phyloP scores from a whole-genome alignment of 2,888 invertebrate species.

The Atethmia centrago region DNA sequence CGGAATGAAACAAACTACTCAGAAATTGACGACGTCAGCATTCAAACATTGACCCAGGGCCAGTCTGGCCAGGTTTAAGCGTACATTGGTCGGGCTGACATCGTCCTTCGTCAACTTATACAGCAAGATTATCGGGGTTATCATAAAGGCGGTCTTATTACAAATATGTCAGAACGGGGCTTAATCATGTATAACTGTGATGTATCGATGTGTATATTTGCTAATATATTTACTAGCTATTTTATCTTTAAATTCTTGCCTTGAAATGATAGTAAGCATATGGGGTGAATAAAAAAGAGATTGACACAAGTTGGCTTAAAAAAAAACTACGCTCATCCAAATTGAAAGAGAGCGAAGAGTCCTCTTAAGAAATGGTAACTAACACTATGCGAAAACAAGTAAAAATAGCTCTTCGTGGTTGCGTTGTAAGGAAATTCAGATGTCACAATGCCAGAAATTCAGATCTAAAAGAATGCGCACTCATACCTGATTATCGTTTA shows the following conservation, averaged over 20 bases:
- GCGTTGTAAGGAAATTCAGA: neutral
- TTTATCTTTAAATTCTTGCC: neutral
- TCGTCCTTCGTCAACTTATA: constrained; percentile 59
- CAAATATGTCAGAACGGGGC: constrained; percentile 53
- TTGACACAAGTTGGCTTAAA: too few species aligned
- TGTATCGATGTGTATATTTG: neutral
- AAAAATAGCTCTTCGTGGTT: neutral
- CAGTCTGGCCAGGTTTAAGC: constrained; percentile 28
- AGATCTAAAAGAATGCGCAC: neutral
- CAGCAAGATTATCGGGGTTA: constrained; percentile 58
- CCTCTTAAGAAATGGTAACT: neutral
- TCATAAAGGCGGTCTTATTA: constrained; percentile 57
- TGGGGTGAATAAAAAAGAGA: neutral
- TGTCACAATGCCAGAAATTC: neutral
- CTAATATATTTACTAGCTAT: neutral
- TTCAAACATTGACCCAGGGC: constrained; percentile 22
- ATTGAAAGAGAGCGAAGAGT: neutral
- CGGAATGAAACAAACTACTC: constrained; percentile 3
- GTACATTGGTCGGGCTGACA: constrained; percentile 18
- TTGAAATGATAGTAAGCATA: neutral
- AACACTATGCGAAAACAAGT: neutral
- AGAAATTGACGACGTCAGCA: constrained; percentile 21
- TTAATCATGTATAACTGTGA: constrained; percentile 42
- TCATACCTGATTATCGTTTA: too few species aligned
- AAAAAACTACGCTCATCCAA: neutral